Conservation (phyloP, 2,888 invertebrate species). For the Podabrus alpinus region DNA sequence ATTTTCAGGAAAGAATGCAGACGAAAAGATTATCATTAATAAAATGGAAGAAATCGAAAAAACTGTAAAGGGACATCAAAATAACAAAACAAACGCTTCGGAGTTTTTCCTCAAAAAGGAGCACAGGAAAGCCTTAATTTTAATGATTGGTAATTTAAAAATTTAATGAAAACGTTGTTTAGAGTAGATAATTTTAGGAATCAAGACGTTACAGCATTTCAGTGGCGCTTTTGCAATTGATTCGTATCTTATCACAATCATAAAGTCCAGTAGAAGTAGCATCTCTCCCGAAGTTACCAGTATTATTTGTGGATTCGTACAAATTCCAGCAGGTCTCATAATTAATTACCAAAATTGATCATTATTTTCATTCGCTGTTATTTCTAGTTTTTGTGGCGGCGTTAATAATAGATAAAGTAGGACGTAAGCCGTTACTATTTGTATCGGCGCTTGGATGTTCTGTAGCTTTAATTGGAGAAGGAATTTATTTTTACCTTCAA, state of each 20-base stretch:
- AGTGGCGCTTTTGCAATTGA: constrained; percentile 64
- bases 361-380: background rate
- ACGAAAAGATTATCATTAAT: constrained; percentile 49
- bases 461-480: background rate
- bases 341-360: background rate
- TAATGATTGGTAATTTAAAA: background rate
- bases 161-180: background rate
- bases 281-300: constrained; percentile 61
- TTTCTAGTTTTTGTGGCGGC: background rate
- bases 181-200: constrained; percentile 48
- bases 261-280: constrained; percentile 59
- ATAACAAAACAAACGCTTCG: background rate
- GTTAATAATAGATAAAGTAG: background rate
- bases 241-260: constrained; percentile 65
- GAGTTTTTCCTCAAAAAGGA: background rate
- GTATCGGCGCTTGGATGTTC: background rate
- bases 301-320: constrained; percentile 63
- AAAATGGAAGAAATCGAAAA: constrained; percentile 28
- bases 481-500: constrained; percentile 7
- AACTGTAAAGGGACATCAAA: background rate
- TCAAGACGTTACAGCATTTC: constrained; percentile 64
- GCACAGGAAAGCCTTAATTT: background rate
- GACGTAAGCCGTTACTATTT: background rate
- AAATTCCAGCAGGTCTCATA: constrained; percentile 59
- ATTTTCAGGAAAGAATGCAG: constrained; percentile 38